Base-by-base conservation (phyloP, 1,140 invertebrate genomes). In the Druon quercuslanigerum region DNA sequence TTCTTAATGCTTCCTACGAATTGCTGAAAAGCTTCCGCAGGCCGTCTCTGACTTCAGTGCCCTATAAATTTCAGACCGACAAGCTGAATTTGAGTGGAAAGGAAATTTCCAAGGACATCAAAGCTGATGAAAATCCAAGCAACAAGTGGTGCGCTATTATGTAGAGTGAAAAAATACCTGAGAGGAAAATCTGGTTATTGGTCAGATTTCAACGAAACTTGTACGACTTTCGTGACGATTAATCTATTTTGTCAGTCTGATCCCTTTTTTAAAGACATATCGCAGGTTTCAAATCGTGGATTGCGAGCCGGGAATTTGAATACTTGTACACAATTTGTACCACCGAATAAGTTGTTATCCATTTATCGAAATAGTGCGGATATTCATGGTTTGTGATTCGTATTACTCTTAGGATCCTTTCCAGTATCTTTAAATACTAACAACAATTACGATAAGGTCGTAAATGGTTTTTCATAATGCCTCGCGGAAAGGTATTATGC, bases 101-200 rank as follows among this genome's bases (percentile, higher is more conserved):
- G 25, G 25, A 70, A 52, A 79, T 74, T 52, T 71, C 60, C 13
- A 33, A 57, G 50, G 78, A 79, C 74, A 51, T 76, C 11, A 75
- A 82, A 40, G 54, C 50, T 19, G 75, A 81, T 17, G 75, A 78
- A 13, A 50, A 74, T 50, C 73, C 51, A 57, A 13, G 70, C 60
- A 81, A 87, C 74, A 84, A 88, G 76, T 90, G 88, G 88, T 90
- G 88, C 80, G 20, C 79, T 51, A 80, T 90, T 74, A 89, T 90
- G 88, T 90, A 87, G 88, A 60, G 17, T 20, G 16, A 33, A 16
- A n/a, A 16, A 60, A 14, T 33, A 4, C 33, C 14, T 3, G 40
- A 46, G 11, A 11, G 40, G 40, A 46, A 46, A 46, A 46, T 46
- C 19, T 25, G 13, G 33, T 60, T 12, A 33, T 14, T 6, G 16